Evolutionary conservation across 2,888 invertebrate genomes (phyloP), one percentile per base, ranked within the genome.

Genomic region (Notodonta dromedarius): DNA sequence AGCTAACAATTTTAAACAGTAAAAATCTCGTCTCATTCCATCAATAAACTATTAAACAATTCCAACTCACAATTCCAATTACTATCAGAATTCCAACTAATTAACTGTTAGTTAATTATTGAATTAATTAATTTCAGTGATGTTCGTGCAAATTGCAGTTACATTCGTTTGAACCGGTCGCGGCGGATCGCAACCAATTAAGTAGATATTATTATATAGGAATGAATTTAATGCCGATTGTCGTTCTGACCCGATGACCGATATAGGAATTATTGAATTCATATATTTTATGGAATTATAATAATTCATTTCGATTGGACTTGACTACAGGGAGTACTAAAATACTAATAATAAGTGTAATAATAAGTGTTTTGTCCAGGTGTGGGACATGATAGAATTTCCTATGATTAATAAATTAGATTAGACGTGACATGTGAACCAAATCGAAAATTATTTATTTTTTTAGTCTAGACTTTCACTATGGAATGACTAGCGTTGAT

Each of bases 161-260:
- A 59, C 56, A 60, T 58, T 63, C 56, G 55, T 58, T 54, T 44
- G 44, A 39, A 70, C 73, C 65, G 73, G 68, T 70, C 66, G 62
- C 57, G 54, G 58, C 61, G 57, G 53, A 62, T 67, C 59, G 73
- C 62, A 56, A 58, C 69, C 65, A 66, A 69, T 71, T 64, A 24
- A 24, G 24, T 24, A 60, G 59, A 64, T 66, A 64, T 69, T 66
- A 61, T 65, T 66, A 53, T 59, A 56, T 14, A 52, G 46, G 40
- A 65, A 65, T 62, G 55, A 65, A 60, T 66, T 61, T 56, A 67
- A 60, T 61, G 62, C 57, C 61, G 63, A 69, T 62, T 72, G 63
- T 72, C 59, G 54, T 58, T 66, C 65, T 70, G 70, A 63, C 70
- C 73, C 63, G 69, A 9, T 61, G 65, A 61, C 70, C 62, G 59